Base-by-base conservation (phyloP, 2,888 invertebrate species). In the Anarsia innoxiella region DNA sequence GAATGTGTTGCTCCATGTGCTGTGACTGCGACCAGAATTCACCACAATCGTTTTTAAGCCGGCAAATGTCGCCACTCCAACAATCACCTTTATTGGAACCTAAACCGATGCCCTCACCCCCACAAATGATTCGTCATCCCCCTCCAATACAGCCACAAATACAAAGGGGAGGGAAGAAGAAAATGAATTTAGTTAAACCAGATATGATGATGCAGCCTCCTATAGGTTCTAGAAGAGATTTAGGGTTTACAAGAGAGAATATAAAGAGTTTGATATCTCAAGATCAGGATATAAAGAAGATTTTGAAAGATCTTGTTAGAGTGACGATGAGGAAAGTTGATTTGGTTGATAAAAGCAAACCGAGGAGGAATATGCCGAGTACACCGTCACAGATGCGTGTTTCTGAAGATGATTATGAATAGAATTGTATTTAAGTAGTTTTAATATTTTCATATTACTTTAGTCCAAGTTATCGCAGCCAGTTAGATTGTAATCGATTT, bases 301-400 rank as follows among this genome's bases (percentile, higher is more conserved):
- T 84, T 25, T 52, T 84, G 31, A 80, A 71, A 40, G 80, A 83
- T 25, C 49, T 84, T 1, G 83, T 84, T 14, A 70, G 69, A 41
- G 82, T 84, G 0, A 80, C 83, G 1, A 82, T 83, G 75, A 67
- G 79, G 59, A 84, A 84, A 45, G 78, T 75, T 3, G 71, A 78
- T 51, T 40, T 83, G 35, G 45, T 72, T 41, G 69, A 76, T 8
- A 52, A 66, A 53, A 42, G 74, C 1, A 66, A 31, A 8, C n/a
- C n/a, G n/a, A n/a, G n/a, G n/a, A n/a, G n/a, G n/a, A n/a, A n/a
- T n/a, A n/a, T n/a, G n/a, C n/a, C n/a, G n/a, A n/a, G n/a, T n/a
- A n/a, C n/a, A n/a, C n/a, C n/a, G n/a, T n/a, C n/a, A n/a, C n/a
- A n/a, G n/a, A n/a, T n/a, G n/a, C n/a, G n/a, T n/a, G n/a, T n/a